A percentile compares a stretch with the other conserved stretches of the same genome.
These are phyloP conservation scores for Polyommatus icarus DNA, from an alignment of 2,888 invertebrate genomes.

Conservation along the genomic window DNA sequence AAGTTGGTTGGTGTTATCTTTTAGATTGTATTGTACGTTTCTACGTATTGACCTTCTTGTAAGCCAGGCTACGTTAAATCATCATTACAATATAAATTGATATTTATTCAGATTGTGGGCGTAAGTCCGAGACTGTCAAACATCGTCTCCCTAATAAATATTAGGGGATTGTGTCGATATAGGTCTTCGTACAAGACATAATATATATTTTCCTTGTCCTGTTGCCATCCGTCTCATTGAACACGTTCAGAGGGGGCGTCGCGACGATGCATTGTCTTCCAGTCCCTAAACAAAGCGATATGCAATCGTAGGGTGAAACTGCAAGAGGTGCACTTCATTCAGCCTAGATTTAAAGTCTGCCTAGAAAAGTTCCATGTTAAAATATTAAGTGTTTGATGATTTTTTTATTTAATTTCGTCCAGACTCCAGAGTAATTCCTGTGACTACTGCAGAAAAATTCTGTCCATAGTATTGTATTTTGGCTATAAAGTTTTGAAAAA, in stretches of 20 bases:
- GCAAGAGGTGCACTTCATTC: conserved; percentile 6
- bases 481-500: too few species aligned
- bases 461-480: neutral
- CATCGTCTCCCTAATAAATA: neutral
- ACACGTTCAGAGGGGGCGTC: conserved; percentile 23
- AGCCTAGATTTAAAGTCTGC: neutral
- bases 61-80: too few species aligned
- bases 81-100: conserved; percentile 1
- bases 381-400: neutral
- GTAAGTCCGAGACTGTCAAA: neutral
- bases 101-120: neutral
- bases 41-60: too few species aligned
- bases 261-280: conserved; percentile 16
- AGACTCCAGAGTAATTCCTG: too few species aligned
- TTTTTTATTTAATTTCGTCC: neutral
- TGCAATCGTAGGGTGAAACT: neutral
- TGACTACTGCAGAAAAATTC: too few species aligned
- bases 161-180: neutral
- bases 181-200: conserved; percentile 7
- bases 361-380: neutral
- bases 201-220: conserved; percentile 10
- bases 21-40: too few species aligned
- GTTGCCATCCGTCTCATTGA: conserved; percentile 18
- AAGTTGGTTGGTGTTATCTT: too few species aligned
- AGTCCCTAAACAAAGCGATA: neutral